Evolutionary conservation across 2,888 invertebrate genomes (phyloP), one percentile per base, ranked within the genome.

Genomic region (Ecliptopera silaceata): DNA sequence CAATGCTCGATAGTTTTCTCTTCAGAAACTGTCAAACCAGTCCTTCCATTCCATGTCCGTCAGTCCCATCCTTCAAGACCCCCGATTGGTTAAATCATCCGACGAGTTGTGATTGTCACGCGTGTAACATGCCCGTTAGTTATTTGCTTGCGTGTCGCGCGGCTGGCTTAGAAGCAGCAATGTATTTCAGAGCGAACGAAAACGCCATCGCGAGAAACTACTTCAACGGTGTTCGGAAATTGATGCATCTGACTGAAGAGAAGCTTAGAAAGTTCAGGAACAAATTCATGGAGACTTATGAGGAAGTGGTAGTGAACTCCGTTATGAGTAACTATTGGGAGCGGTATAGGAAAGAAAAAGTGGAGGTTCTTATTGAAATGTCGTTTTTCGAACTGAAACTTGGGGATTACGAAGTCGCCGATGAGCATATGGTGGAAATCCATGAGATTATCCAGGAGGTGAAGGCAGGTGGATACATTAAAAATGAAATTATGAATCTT

Each of bases 181-280:
- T 77, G 64, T 86, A 85, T 52, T 86, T 77, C 43, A 72, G 83
- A 15, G 74, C 77, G 0, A 79, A 82, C 13, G 86, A 89, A 11
- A 57, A 51, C 0, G 75, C 77, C 2, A 82, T 85, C 11, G 87
- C 90, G 0, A 69, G 62, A 0, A 82, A 85, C 55, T 88, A 88
- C 39, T 89, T 81, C 60, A 72, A 76, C 0, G 89, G 89, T 0
- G 72, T 79, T 0, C 4, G 77, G 0, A 59, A 70, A 26, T 72
- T 72, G 42, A 75, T 86, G 2, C 26, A 36, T 0, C 41, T 64
- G 0, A 75, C 79, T 0, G 74, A 83, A 10, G 26, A 1, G 0
- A 84, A 75, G 22, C 51, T 88, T 0, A 70, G 60, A 6, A 10
- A 20, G 0, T 55, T 71, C 0, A 54, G 76, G 2, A 58, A 68